Evolutionary conservation across 2,888 invertebrate species (phyloP).

Genomic region (Ashinkailepas kermadecensis): DNA sequence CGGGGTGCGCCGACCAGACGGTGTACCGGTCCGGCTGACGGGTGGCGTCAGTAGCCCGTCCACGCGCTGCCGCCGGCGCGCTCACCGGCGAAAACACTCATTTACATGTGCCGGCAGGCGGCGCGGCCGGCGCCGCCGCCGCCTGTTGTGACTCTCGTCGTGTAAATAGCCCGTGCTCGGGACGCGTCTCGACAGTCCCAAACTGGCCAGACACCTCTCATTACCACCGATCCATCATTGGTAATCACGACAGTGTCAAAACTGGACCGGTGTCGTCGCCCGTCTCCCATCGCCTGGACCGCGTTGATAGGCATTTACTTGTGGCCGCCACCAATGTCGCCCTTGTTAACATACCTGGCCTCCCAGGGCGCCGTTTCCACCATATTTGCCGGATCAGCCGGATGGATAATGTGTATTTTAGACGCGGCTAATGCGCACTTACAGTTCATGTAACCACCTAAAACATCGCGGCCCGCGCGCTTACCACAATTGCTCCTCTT

Average conservation of each 20-base stretch:
- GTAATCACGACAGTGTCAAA: slow-evolving; percentile 16
- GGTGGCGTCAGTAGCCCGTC: not conserved
- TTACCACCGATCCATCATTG: slow-evolving; percentile 7
- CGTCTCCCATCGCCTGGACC: not conserved
- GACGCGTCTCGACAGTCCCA: too few relatives aligned
- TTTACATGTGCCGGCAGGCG: not conserved
- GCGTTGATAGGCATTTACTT: not conserved
- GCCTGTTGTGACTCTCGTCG: too few relatives aligned
- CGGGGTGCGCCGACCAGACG: too few relatives aligned
- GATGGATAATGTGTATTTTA: slow-evolving; percentile 13
- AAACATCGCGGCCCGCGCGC: slow-evolving; percentile 13
- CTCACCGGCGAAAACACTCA: slow-evolving; percentile 5
- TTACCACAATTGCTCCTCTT: slow-evolving; percentile 13
- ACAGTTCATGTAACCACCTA: slow-evolving; percentile 11
- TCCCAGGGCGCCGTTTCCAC: not conserved
- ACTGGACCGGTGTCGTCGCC: not conserved
- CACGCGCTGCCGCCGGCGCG: not conserved
- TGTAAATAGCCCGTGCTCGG: too few relatives aligned
- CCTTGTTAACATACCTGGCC: slow-evolving; percentile 18
- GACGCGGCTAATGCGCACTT: slow-evolving; percentile 12
- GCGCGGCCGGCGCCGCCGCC: too few relatives aligned
- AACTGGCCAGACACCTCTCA: not conserved
- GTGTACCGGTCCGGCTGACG: not conserved
- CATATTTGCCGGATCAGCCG: not conserved
- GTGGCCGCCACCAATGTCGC: not conserved